A percentile compares a stretch with the other conserved stretches of the same genome.
These are phyloP conservation scores for Microctenopoma steveboyesi DNA, from an alignment of 2,797 vertebrate genomes.

Conservation along the genomic window DNA sequence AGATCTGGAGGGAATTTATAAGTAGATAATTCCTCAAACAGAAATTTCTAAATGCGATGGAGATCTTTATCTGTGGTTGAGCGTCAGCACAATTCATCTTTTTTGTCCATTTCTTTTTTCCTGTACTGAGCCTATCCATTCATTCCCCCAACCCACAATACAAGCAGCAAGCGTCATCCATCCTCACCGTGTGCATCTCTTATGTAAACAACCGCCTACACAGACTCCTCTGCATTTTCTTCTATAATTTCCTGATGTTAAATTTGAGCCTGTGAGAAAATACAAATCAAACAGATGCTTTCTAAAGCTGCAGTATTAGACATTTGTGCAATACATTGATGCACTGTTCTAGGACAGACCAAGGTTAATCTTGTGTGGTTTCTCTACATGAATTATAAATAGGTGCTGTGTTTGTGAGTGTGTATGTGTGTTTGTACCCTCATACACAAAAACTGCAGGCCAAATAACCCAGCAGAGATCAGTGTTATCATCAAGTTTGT, in stretches of 20 bases:
- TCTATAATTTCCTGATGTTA: slow-evolving; percentile 32
- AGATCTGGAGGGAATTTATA: slow-evolving; percentile 30
- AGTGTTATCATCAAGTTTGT: slow-evolving; percentile 15
- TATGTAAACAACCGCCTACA: slow-evolving; percentile 55
- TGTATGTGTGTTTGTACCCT: slow-evolving; percentile 1
- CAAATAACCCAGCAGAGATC: slow-evolving; percentile 24
- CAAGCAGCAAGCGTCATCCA: slow-evolving; percentile 34
- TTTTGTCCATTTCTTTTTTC: slow-evolving; percentile 23
- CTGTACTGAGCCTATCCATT: slow-evolving; percentile 27
- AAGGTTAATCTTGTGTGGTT: slow-evolving; percentile 63
- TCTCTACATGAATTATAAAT: slow-evolving; percentile 67
- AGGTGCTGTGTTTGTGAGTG: slow-evolving; percentile 1
- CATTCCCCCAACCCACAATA: slow-evolving; percentile 11
- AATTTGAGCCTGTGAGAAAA: slow-evolving; percentile 26
- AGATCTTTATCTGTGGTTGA: slow-evolving; percentile 23
- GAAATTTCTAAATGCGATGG: slow-evolving; percentile 34
- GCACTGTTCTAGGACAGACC: slow-evolving; percentile 53
- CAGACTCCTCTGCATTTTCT: slow-evolving; percentile 24
- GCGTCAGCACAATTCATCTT: slow-evolving; percentile 31
- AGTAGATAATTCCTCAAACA: slow-evolving; percentile 30
- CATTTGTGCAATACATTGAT: slow-evolving; percentile 35
- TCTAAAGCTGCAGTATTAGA: slow-evolving; percentile 15
- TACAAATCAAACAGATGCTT: slow-evolving; percentile 36
- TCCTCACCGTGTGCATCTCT: slow-evolving; percentile 30
- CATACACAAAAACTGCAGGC: slow-evolving; percentile 19